Evolutionary conservation across 2,113 vertebrate genomes (phyloP).

Genomic region (Agelaius tricolor): DNA sequence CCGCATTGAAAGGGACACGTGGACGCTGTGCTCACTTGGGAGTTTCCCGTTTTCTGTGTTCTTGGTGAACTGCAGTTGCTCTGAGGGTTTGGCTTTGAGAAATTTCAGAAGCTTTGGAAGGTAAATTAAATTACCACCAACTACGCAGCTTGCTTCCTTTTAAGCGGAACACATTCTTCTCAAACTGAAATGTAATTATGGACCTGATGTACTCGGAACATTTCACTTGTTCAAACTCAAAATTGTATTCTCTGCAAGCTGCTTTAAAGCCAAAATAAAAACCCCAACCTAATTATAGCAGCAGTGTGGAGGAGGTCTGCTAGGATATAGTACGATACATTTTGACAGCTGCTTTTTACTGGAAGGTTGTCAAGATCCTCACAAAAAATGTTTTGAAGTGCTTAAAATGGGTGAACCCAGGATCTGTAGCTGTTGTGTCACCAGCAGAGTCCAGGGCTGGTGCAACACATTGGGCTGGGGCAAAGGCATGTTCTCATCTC

Average conservation of each 20-base stretch:
- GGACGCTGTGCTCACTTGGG: accelerated
- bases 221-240: constrained; percentile 73
- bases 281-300: constrained; percentile 77
- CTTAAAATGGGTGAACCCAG: constrained; percentile 28
- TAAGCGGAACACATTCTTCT: constrained; percentile 49
- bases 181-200: constrained; percentile 61
- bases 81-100: constrained; percentile 21
- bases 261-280: constrained; percentile 79
- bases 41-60: background rate
- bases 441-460: background rate
- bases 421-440: background rate
- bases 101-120: constrained; percentile 7
- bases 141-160: constrained; percentile 42
- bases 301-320: constrained; percentile 72
- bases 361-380: constrained; percentile 67
- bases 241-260: constrained; percentile 78
- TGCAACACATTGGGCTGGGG: background rate
- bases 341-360: constrained; percentile 74
- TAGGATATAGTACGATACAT: constrained; percentile 53
- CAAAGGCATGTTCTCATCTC: background rate
- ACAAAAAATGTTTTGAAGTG: constrained; percentile 57
- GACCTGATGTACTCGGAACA: constrained; percentile 21
- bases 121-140: constrained; percentile 46
- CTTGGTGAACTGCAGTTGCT: background rate
- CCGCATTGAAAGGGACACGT: background rate